Conservation (phyloP, 1,140 invertebrate genomes). For the Ceratosolen solmsi region DNA sequence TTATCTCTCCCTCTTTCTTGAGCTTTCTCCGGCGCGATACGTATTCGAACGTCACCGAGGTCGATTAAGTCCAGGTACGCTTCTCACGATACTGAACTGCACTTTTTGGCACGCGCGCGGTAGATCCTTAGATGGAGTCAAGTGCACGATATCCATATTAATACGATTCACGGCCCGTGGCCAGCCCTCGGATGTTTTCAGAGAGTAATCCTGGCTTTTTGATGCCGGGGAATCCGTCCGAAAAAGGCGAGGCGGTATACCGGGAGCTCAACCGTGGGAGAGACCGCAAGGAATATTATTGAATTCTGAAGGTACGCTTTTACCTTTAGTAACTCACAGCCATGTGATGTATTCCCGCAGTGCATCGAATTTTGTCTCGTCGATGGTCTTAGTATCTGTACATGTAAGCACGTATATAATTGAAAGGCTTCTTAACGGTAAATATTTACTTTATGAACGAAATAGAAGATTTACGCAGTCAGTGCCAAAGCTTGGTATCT, state of each 20-base stretch:
- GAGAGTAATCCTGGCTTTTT: constrained; percentile 44
- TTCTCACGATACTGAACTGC: constrained; percentile 50
- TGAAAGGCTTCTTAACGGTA: constrained; percentile 49
- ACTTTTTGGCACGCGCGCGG: constrained; percentile 49
- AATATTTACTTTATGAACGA: not conserved
- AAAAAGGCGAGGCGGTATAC: constrained; percentile 35
- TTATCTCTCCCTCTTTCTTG: no score
- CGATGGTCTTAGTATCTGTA: not conserved
- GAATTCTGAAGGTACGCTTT: constrained; percentile 26
- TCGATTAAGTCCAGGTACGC: constrained; percentile 47
- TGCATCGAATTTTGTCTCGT: not conserved
- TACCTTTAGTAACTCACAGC: not conserved
- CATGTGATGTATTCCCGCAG: not conserved
- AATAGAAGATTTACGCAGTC: not conserved
- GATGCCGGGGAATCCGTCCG: constrained; percentile 36
- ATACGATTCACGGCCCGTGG: constrained; percentile 32
- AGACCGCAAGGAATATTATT: constrained; percentile 41
- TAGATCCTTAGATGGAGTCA: constrained; percentile 48
- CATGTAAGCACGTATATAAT: not conserved
- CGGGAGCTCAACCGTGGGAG: constrained; percentile 9
- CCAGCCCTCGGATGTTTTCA: constrained; percentile 37
- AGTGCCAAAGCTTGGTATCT: not conserved
- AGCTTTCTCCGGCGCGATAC: constrained; percentile 46
- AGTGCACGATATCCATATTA: constrained; percentile 50
- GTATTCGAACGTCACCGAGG: constrained; percentile 52